Conservation (phyloP, 2,888 invertebrate genomes). For the Meghimatium bilineatum region DNA sequence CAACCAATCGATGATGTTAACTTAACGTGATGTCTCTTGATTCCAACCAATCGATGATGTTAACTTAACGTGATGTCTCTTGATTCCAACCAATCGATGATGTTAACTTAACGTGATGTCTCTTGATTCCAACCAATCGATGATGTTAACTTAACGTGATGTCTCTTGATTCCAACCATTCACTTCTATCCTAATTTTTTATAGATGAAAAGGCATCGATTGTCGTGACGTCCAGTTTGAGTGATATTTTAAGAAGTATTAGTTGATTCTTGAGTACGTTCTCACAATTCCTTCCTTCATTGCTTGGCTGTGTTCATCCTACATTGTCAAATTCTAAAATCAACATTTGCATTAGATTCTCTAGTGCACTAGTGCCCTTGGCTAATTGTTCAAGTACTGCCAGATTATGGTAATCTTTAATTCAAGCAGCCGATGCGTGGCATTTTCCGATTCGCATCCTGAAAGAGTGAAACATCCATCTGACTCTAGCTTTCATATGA, state of each 20-base stretch:
- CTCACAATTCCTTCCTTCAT: neutral
- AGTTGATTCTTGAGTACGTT: neutral
- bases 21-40: too few species aligned
- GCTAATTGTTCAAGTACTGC: constrained; percentile 16
- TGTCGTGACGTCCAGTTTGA: neutral
- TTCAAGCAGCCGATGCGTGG: constrained; percentile 26
- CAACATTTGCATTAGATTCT: neutral
- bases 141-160: too few species aligned
- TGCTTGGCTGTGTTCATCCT: neutral
- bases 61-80: too few species aligned
- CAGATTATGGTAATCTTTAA: constrained; percentile 37
- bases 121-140: too few species aligned
- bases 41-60: too few species aligned
- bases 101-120: too few species aligned
- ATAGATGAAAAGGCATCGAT: neutral
- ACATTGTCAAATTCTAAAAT: neutral
- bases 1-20: too few species aligned
- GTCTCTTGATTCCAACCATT: too few species aligned
- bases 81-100: too few species aligned
- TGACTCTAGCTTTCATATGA: constrained; percentile 9
- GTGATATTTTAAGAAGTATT: neutral
- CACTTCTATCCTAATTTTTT: neutral
- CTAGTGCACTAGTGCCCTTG: neutral
- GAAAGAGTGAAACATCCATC: neutral
- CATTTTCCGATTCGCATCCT: constrained; percentile 15